Percentiles rank a stretch among this genome's conserved stretches.
phyloP scores from a whole-genome alignment of 2,888 invertebrate species.

The Leptinotarsa haldemani region DNA sequence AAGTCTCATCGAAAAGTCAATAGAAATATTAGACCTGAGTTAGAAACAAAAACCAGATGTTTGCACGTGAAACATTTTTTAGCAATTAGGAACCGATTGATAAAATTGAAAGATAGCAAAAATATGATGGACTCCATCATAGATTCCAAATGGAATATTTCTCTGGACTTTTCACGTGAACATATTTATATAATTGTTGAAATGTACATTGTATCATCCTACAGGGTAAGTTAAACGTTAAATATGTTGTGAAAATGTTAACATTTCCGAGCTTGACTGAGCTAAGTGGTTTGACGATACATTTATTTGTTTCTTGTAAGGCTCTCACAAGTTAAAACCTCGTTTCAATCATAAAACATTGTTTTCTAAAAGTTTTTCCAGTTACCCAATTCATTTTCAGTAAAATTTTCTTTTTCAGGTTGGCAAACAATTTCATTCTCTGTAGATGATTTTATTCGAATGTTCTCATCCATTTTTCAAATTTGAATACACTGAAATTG shows the following conservation, averaged over 20 bases:
- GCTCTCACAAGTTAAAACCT: not conserved
- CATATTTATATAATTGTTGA: slow-evolving; percentile 4
- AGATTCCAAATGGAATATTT: not conserved
- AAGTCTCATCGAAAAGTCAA: not conserved
- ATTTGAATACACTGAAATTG: too few relatives aligned
- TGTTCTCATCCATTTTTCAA: too few relatives aligned
- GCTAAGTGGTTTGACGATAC: not conserved
- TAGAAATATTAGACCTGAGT: not conserved
- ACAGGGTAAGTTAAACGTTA: slow-evolving; percentile 16
- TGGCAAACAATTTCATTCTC: too few relatives aligned
- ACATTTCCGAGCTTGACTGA: not conserved
- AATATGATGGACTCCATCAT: not conserved
- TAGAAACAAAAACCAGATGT: too few relatives aligned
- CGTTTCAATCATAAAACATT: not conserved
- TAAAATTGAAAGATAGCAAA: not conserved
- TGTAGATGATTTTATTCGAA: too few relatives aligned
- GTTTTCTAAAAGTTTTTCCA: not conserved
- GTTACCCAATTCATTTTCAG: too few relatives aligned
- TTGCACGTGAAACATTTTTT: too few relatives aligned
- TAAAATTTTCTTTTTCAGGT: too few relatives aligned
- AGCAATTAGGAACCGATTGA: too few relatives aligned
- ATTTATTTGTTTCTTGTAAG: not conserved
- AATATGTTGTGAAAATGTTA: slow-evolving; percentile 10
- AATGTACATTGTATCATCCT: slow-evolving; percentile 5
- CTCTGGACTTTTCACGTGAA: not conserved